phyloP scores from a whole-genome alignment of 2,797 vertebrate genomes.

The Cirrhinus molitorella region DNA sequence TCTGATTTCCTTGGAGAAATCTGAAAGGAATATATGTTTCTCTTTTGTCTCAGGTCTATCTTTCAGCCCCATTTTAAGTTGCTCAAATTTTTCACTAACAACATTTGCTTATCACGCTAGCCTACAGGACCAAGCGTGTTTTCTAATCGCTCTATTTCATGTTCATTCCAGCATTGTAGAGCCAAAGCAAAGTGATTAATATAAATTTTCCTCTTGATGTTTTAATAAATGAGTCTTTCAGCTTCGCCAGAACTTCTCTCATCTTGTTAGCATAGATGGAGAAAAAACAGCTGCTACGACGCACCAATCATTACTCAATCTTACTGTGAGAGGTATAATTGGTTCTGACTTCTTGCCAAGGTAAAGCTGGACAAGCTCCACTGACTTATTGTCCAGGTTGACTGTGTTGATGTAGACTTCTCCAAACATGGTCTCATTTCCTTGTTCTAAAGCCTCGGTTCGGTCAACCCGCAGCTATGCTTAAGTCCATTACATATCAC shows the following conservation, averaged over 20 bases:
- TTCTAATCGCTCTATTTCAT: slow-evolving; percentile 28
- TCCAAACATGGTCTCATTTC: slow-evolving; percentile 78
- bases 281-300: slow-evolving; percentile 5
- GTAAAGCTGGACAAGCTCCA: slow-evolving; percentile 74
- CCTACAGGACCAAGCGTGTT: not conserved
- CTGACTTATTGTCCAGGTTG: slow-evolving; percentile 69
- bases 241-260: slow-evolving; percentile 30
- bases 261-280: slow-evolving; percentile 38
- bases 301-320: slow-evolving; percentile 39
- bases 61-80: not conserved
- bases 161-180: slow-evolving; percentile 24
- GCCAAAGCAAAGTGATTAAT: slow-evolving; percentile 36
- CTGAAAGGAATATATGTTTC: slow-evolving; percentile 9
- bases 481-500: slow-evolving; percentile 67
- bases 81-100: not conserved
- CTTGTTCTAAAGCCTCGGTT: slow-evolving; percentile 71
- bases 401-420: slow-evolving; percentile 72
- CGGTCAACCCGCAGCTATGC: slow-evolving; percentile 61
- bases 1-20: slow-evolving; percentile 35
- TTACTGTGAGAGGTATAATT: slow-evolving; percentile 56
- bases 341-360: slow-evolving; percentile 70
- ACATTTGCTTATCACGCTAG: slow-evolving; percentile 12
- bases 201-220: slow-evolving; percentile 36
- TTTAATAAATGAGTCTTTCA: slow-evolving; percentile 39
- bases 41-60: slow-evolving; percentile 13